phyloP scores from a whole-genome alignment of 2,888 invertebrate genomes.

The Rhorus exstirpatorius region DNA sequence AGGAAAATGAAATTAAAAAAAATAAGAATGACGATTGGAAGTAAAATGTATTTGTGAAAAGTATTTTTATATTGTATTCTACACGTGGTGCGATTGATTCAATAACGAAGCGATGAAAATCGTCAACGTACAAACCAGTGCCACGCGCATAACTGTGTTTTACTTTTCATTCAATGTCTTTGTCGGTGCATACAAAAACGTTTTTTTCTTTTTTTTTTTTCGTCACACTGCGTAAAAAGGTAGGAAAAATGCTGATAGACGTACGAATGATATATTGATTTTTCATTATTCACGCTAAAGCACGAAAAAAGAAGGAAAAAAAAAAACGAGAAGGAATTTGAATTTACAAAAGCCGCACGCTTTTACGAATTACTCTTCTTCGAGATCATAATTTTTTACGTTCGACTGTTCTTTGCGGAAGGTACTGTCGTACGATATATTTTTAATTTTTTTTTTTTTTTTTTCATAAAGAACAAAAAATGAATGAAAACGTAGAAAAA shows the following conservation, averaged over 20 bases:
- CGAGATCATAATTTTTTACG: constrained; percentile 37
- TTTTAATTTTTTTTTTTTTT: background rate
- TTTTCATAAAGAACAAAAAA: no score
- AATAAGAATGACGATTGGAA: constrained; percentile 18
- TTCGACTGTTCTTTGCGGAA: constrained; percentile 45
- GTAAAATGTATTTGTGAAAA: constrained; percentile 15
- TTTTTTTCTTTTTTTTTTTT: constrained; percentile 25
- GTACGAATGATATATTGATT: constrained; percentile 55
- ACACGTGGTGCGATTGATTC: constrained; percentile 20
- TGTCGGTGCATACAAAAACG: constrained; percentile 47
- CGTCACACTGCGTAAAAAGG: constrained; percentile 64
- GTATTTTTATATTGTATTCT: constrained; percentile 24
- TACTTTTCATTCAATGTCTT: constrained; percentile 2
- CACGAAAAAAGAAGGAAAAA: constrained; percentile 37
- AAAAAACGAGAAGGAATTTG: background rate
- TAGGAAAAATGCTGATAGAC: constrained; percentile 62
- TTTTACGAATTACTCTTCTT: constrained; percentile 34
- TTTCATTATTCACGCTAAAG: constrained; percentile 32
- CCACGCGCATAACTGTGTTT: background rate
- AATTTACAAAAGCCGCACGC: constrained; percentile 32
- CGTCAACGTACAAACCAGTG: constrained; percentile 32
- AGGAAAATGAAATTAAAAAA: background rate
- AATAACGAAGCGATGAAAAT: constrained; percentile 41
- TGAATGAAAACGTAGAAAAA: constrained; percentile 16
- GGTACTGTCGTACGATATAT: background rate